Percentiles rank a stretch among this genome's conserved stretches.
Evolutionary conservation across 2,888 invertebrate genomes (phyloP).

Genomic region (Hirtodrosophila duncani): DNA sequence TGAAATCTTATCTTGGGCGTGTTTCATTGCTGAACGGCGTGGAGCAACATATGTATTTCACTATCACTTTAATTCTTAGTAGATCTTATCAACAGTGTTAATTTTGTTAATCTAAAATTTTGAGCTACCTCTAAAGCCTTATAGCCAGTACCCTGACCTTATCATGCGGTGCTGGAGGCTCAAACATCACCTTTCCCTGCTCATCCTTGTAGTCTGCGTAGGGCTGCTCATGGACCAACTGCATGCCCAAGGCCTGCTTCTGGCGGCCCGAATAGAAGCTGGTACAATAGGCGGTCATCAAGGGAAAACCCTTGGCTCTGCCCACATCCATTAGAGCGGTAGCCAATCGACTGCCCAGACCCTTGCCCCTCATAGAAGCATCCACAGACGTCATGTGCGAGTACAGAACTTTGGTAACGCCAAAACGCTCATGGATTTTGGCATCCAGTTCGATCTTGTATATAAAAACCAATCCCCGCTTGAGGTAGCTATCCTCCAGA

Average conservation of each 20-base stretch:
- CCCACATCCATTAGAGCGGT: constrained; percentile 41
- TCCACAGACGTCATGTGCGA: constrained; percentile 43
- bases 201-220: constrained; percentile 48
- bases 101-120: too few species aligned
- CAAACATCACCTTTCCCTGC: constrained; percentile 38
- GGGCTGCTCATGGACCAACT: constrained; percentile 34
- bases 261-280: constrained; percentile 52
- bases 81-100: too few species aligned
- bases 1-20: too few species aligned
- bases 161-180: constrained; percentile 45
- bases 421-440: constrained; percentile 45
- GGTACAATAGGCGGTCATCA: constrained; percentile 48
- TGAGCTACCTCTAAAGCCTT: too few species aligned
- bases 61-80: too few species aligned
- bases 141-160: too few species aligned
- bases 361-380: constrained; percentile 35
- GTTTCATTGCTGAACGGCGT: too few species aligned
- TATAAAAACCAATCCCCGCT: constrained; percentile 32
- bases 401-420: constrained; percentile 38
- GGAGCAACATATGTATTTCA: too few species aligned
- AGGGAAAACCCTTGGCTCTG: constrained; percentile 36
- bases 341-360: constrained; percentile 41
- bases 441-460: constrained; percentile 42
- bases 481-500: constrained; percentile 21
- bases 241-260: constrained; percentile 48